Evolutionary conservation across 2,888 invertebrate genomes (phyloP), one percentile per base, ranked within the genome.

Genomic region (Macrosiphum euphorbiae): DNA sequence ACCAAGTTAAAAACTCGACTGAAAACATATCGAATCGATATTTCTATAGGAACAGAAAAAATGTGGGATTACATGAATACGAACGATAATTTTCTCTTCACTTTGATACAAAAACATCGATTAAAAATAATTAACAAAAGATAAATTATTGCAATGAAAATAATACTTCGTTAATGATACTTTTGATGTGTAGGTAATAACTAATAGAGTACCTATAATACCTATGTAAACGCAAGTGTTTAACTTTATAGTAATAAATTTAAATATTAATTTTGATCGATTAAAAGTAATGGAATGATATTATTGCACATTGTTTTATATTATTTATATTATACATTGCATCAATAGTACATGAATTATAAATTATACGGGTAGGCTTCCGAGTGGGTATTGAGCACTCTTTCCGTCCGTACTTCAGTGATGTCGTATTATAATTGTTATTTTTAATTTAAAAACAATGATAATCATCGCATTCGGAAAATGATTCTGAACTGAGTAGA

Each of bases 341-440:
- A 78, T 20, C 20, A 78, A 78, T 20, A 78, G 35, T 35, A 24
- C 20, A 35, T 78, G 20, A 35, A 26, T 78, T 20, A 78, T 78
- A 78, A 78, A 41, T 78, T 78, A 78, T 35, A 78, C 20, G 78
- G 8, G 20, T 78, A 8, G 7, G 8, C 35, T 78, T 20, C 20
- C 0, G 78, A 78, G 35, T 78, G 35, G 20, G 35, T 78, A 78
- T 78, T 20, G 35, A 78, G 78, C 7, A 35, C 20, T 20, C 35
- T 78, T 78, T 78, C 35, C 35, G 35, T 16, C 20, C 7, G 2
- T 78, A 78, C 35, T 78, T 78, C 35, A 78, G 78, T 35, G 78
- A 35, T 78, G 35, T 78, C 78, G 78, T 78, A 78, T 78, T 78
- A 78, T 78, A 78, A 78, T 78, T 78, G 78, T 78, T 35, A 78